These are phyloP conservation scores for Esox masquinongy DNA, from an alignment of 2,797 vertebrate genomes.

Conservation along the genomic window DNA sequence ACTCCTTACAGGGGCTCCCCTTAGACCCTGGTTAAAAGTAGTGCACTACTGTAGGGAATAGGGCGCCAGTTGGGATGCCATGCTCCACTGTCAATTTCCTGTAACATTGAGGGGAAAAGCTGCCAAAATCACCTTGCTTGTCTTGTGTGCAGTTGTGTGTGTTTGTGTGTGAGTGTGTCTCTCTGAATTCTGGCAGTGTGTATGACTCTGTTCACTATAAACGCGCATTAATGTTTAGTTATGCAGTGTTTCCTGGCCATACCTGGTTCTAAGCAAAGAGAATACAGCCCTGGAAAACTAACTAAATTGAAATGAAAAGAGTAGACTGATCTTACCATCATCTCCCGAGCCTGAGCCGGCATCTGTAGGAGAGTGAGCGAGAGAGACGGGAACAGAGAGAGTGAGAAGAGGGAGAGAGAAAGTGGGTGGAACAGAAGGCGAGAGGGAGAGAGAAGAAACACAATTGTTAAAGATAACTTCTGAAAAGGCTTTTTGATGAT, in stretches of 20 bases:
- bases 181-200: background rate
- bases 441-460: background rate
- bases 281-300: background rate
- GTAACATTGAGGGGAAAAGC: conserved; percentile 21
- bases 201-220: background rate
- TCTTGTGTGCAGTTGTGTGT: conserved; percentile 37
- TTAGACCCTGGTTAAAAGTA: background rate
- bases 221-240: background rate
- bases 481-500: background rate
- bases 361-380: conserved; percentile 80
- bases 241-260: background rate
- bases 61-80: background rate
- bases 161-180: conserved; percentile 29
- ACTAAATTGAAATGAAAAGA: conserved; percentile 25
- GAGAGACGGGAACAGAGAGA: background rate
- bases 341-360: conserved; percentile 96
- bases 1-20: background rate
- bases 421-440: background rate
- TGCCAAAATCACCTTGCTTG: conserved; percentile 36
- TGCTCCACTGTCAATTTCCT: conserved; percentile 35
- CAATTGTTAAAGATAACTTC: background rate
- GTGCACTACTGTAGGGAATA: background rate
- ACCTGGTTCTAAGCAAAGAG: background rate
- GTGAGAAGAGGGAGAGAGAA: background rate
- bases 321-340: conserved; percentile 84